These are phyloP conservation scores for Smutsia gigantea DNA, from an alignment of 2,797 vertebrate genomes.

Conservation along the genomic window DNA sequence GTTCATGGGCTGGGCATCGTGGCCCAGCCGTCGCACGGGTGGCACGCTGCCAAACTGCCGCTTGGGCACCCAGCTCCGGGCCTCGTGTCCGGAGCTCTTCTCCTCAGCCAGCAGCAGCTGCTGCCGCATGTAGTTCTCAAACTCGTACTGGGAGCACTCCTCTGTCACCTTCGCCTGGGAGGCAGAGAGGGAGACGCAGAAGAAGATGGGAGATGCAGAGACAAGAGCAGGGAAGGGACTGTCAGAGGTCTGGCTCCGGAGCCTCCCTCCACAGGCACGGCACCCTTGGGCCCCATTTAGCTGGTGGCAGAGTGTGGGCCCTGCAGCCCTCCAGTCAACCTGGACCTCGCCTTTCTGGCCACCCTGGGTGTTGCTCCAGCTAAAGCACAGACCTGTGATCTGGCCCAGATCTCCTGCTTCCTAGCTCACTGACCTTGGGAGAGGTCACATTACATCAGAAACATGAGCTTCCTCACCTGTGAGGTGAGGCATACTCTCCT, in stretches of 20 bases:
- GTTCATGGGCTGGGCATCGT: constrained; percentile 97
- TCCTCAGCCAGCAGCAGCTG: constrained; percentile 98
- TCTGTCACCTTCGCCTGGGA: constrained; percentile 94
- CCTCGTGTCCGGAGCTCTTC: constrained; percentile 97
- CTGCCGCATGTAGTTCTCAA: constrained; percentile 99
- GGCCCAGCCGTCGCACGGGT: constrained; percentile 95
- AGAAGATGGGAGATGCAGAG: not conserved
- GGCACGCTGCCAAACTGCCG: constrained; percentile 95
- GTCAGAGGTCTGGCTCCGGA: not conserved
- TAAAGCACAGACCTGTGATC: not conserved
- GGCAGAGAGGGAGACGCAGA: not conserved
- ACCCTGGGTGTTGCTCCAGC: not conserved
- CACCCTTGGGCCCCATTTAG: accelerated
- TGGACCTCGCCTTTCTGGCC: no score
- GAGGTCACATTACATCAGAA: not conserved
- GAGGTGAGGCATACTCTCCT: not conserved
- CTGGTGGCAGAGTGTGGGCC: not conserved
- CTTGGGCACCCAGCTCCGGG: constrained; percentile 95
- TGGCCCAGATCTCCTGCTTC: not conserved
- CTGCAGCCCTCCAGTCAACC: not conserved
- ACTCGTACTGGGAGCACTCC: constrained; percentile 99
- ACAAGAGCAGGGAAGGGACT: not conserved
- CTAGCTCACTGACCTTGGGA: not conserved
- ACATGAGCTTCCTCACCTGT: not conserved
- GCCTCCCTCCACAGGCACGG: no score